Evolutionary conservation across 2,113 vertebrate species (phyloP), one percentile per base, ranked within the genome.

Genomic region (Xyrauchen texanus): DNA sequence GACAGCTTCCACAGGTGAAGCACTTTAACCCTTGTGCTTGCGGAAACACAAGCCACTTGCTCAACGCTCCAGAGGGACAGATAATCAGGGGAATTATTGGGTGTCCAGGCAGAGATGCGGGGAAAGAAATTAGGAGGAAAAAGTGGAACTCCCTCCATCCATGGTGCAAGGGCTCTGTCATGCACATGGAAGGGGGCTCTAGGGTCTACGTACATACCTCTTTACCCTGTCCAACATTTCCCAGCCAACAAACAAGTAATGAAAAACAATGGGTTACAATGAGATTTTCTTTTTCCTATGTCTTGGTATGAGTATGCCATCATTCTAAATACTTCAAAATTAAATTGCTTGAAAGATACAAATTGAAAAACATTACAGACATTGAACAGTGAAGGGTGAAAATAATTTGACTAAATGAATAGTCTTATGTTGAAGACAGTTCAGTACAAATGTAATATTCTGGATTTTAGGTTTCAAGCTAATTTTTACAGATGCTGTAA

Each of bases 171-270:
- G 55, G 62, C 85, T 81, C 81, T 89, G 86, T 89, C 95, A 97
- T 98, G 96, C 96, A 96, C 84, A 83, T 70, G 67, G 77, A 55
- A 67, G 0, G 16, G 84, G 83, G 67, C 15, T 76, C 45, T 57
- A 86, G 74, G 53, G 60, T 92, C 93, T 91, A 99, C 97, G 94
- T 98, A 98, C 97, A 94, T 98, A 98, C 97, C 97, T 98, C 96
- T 96, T 95, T 98, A 89, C 96, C 96, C 97, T 98, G 95, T 91
- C 92, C 93, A 92, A 93, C 93, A 92, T 95, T 95, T 93, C 10
- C 95, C 93, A 93, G 92, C 94, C 87, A 88, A 90, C 92, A 94
- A 94, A 94, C 89, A 92, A 94, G 94, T 90, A 91, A 92, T 94
- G 93, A 92, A 94, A 95, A 93, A 98, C 93, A 98, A 93, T 95